Evolutionary conservation across 2,113 vertebrate genomes (phyloP), one percentile per base, ranked within the genome.

Genomic region (Pogonocichla stellata): DNA sequence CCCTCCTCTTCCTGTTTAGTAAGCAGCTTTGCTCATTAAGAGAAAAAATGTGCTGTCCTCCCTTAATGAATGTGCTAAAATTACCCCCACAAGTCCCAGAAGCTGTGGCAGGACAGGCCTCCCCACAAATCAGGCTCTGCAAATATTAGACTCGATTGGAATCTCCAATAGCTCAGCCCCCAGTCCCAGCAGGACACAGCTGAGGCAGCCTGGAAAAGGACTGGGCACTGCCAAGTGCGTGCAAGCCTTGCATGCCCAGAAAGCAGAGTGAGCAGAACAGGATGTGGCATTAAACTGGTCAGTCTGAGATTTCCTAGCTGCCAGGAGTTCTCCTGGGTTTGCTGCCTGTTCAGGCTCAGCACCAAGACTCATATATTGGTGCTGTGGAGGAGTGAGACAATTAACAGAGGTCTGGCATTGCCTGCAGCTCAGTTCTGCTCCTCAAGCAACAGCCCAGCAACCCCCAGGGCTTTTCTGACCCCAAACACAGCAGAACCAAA

Each of bases 21-120:
- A 94, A 95, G 90, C 91, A 96, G 71, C 88, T 95, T 96, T 94
- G 77, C 80, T 96, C 91, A 84, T 96, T 95, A 93, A 56, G 71
- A 57, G 57, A 64, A 90, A 95, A 95, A 90, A 80, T 14, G 45
- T 15, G 71, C 90, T 81, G 61, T 74, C 77, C 69, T 94, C 54
- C 51, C 75, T 89, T 94, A 74, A 95, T 36, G n/a, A 95, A 91
- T 28, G 36, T 57, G 65, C 82, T 94, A 90, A 91, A 94, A 95
- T 86, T 89, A 91, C 78, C 56, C 88, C 83, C 71, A 25, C 17
- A 50, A 72, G 62, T 83, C 83, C 86, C 65, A 91, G 78, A 34
- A 93, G 77, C 47, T 69, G 33, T 29, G 48, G 45, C 61, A 50
- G 38, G 17, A 40, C 29, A 50, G 67, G 38, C 53, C 62, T 70